Conservation (phyloP, 2,888 invertebrate genomes). For the Timandra comae region DNA sequence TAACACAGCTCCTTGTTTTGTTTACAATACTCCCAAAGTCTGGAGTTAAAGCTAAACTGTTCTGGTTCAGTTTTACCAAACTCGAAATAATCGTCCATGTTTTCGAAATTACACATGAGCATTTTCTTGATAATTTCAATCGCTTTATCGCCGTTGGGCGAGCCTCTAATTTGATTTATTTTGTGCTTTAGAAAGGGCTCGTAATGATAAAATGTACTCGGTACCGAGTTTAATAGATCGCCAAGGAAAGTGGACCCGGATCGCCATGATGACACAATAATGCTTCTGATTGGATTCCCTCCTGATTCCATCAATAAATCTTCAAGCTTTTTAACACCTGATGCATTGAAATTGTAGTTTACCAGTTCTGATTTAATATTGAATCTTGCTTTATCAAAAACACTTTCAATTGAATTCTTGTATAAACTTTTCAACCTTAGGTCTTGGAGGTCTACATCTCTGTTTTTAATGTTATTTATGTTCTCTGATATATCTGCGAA, state of each 20-base stretch:
- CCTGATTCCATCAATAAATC: conserved; percentile 82
- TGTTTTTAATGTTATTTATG: too few relatives aligned
- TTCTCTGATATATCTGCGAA: too few relatives aligned
- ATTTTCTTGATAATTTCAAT: conserved; percentile 82
- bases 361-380: conserved; percentile 58
- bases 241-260: conserved; percentile 94
- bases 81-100: conserved; percentile 84
- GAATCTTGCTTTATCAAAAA: conserved; percentile 52
- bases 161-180: conserved; percentile 87
- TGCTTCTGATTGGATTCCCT: conserved; percentile 84
- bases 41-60: conserved; percentile 89
- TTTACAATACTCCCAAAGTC: conserved; percentile 89
- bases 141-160: conserved; percentile 82
- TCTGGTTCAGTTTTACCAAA: conserved; percentile 86
- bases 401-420: too few relatives aligned
- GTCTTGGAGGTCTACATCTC: too few relatives aligned
- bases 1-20: conserved; percentile 67
- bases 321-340: conserved; percentile 73
- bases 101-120: conserved; percentile 85
- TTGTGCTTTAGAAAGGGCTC: conserved; percentile 91
- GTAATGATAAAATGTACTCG: conserved; percentile 93
- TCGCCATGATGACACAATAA: conserved; percentile 92
- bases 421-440: too few relatives aligned
- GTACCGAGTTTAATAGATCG: conserved; percentile 88
- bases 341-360: conserved; percentile 52